Evolutionary conservation across 2,113 vertebrate genomes (phyloP).

Genomic region (Pseudopipra pipra): DNA sequence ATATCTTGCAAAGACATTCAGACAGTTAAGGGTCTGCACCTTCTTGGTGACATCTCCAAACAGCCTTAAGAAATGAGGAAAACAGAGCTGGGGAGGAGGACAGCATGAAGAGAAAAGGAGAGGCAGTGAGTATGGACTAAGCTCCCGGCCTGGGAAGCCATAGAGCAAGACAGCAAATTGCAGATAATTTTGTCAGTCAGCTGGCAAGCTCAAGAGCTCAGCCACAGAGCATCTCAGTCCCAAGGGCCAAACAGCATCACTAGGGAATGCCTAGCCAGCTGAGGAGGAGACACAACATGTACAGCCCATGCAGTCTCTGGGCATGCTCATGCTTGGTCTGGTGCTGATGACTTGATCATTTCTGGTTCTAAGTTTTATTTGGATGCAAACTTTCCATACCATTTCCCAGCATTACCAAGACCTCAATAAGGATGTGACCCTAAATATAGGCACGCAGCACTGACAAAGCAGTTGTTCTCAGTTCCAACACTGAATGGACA

Average conservation of each 20-base stretch:
- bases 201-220: neutral
- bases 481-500: neutral
- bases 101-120: neutral
- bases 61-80: neutral
- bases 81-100: neutral
- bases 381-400: neutral
- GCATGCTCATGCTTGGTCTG: fast-evolving
- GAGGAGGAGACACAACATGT: neutral
- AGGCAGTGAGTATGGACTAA: neutral
- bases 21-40: neutral
- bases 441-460: neutral
- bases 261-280: neutral
- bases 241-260: neutral
- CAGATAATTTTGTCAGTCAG: neutral
- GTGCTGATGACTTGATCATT: neutral
- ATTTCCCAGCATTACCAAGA: neutral
- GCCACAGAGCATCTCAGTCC: neutral
- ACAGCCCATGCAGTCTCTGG: neutral
- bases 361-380: neutral
- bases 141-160: neutral
- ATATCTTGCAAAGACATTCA: neutral
- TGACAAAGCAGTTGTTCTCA: neutral
- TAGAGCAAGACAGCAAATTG: fast-evolving
- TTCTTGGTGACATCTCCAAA: neutral
- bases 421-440: neutral